Evolutionary conservation across 2,888 invertebrate species (phyloP), one percentile per base, ranked within the genome.

Genomic region (Dolichomitus sp.): DNA sequence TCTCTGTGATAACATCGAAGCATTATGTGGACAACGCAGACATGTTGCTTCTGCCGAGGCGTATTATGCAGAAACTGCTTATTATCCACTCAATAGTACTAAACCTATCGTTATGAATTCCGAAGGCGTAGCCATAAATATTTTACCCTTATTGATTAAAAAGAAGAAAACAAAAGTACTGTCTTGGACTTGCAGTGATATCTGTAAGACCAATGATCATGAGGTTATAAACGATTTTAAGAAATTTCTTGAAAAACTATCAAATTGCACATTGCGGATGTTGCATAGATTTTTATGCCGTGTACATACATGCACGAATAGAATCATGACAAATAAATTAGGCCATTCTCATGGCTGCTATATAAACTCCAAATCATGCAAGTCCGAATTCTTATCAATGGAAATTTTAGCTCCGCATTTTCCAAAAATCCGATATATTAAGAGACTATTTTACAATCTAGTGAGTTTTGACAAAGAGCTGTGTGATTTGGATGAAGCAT

Each of bases 331-430:
- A 42, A 2, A 9, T 30, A 63, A 66, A 73, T 42, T 80, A 4
- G 83, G 83, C 5, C 83, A 83, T 72, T 40, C 72, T n/a, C 57
- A 61, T 19, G 57, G 69, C 54, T 83, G 75, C 37, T 80, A 69
- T 45, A 42, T 54, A 0, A 69, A 65, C 52, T 42, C 72, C 9
- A 12, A 5, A n/a, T 42, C 52, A 37, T 80, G 83, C 65, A 45
- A 50, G 48, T 80, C 83, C 0, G 23, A 69, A n/a, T 78, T 83
- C 23, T 42, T 80, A 19, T 59, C 65, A 4, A 57, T 74, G 4
- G 48, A 74, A 48, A 61, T 82, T 30, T 69, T 79, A 74, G 66
- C 79, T 5, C 59, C 82, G 40, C 82, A 79, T 69, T 82, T 61
- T 65, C 65, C 54, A 27, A 69, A n/a, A 17, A 42, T 84, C 3